phyloP scores from a whole-genome alignment of 2,113 vertebrate genomes.

The Plecotus auritus region DNA sequence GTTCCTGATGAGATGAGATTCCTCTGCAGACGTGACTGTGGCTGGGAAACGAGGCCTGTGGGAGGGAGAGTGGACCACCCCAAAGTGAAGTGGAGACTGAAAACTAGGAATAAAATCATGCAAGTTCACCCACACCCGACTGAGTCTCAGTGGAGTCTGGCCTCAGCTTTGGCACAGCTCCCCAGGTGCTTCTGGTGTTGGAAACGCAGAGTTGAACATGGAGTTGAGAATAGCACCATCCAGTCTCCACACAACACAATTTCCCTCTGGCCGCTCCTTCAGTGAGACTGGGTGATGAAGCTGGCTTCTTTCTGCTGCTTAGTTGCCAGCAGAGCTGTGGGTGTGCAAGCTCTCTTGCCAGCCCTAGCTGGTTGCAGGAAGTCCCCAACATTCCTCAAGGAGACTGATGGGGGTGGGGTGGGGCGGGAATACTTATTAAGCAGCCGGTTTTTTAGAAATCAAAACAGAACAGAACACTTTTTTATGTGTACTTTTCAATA shows the following conservation, averaged over 20 bases:
- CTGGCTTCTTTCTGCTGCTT: background rate
- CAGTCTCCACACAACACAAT: background rate
- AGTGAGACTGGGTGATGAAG: background rate
- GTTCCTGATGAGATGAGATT: background rate
- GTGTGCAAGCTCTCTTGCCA: background rate
- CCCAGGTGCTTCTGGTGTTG: background rate
- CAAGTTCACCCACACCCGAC: background rate
- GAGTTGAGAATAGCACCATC: background rate
- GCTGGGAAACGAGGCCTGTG: background rate
- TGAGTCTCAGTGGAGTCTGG: background rate
- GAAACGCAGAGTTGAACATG: background rate
- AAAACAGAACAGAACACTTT: background rate
- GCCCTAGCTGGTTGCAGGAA: background rate
- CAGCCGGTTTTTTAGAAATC: background rate
- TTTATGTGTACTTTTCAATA: background rate
- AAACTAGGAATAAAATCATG: background rate
- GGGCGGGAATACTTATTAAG: background rate
- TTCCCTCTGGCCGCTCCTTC: background rate
- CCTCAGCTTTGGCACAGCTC: background rate
- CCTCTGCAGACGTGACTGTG: background rate
- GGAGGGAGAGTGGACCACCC: background rate
- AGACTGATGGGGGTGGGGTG: too few species aligned
- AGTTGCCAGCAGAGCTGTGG: background rate
- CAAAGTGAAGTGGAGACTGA: background rate
- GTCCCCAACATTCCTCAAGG: background rate